Base-by-base conservation (phyloP, 2,797 vertebrate genomes). In the Psittacula derbiana region DNA sequence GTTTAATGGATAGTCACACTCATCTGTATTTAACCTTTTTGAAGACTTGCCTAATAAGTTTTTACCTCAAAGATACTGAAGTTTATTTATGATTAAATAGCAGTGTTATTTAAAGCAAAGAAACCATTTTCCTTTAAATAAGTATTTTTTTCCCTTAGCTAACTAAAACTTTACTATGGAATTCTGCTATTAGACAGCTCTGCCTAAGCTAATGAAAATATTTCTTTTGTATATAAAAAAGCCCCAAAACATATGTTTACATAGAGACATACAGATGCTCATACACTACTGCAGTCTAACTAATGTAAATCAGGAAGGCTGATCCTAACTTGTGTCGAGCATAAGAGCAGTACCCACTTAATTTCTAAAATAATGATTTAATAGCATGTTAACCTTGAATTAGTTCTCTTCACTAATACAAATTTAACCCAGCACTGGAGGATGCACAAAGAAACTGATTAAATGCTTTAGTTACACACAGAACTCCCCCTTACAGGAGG, bases 11-110 rank as follows among this genome's bases (percentile, higher is more conserved):
- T 80, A 89, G 57, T 72, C 64, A 94, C 40, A 78, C 38, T 74
- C 27, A 52, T 92, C 78, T 75, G 23, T 64, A 85, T 83, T 91
- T 84, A 96, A 95, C 44, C 47, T 91, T 90, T 92, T 27, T 80
- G 47, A 88, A 81, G 55, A 69, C 33, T 65, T 87, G 20, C 43
- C 47, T 58, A 93, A 16, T 61, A 95, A 71, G 21, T 46, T 93
- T 92, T 89, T 92, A 47, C 79, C 80, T 91, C 53, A 79, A 83
- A 96, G 57, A 88, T 46, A 69, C 10, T 81, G 53, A 58, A 49
- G 13, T 61, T 80, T 84, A 82, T 89, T 85, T 91, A 91, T 71
- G 25, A 66, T 60, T 66, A 90, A 88, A 86, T 17, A 71, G 19
- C 21, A 78, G 31, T n/a, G 23, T 24, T 38, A 38, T 38, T 38